These are phyloP conservation scores for Bathynomus jamesi DNA, from an alignment of 1,140 invertebrate genomes.

Conservation along the genomic window DNA sequence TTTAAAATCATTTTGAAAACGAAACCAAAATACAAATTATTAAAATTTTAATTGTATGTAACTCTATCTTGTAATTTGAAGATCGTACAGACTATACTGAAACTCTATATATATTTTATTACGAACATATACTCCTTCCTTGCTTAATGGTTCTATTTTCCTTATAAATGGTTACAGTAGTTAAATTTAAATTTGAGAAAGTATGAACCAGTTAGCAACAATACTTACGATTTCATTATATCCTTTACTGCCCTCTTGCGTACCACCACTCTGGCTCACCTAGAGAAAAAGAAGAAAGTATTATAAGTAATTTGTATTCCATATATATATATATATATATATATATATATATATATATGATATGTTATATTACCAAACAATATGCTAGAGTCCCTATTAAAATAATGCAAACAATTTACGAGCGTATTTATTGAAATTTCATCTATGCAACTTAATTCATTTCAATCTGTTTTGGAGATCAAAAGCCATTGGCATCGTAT, in stretches of 20 bases:
- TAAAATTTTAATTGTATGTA: too few relatives aligned
- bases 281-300: background rate
- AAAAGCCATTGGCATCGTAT: background rate
- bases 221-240: background rate
- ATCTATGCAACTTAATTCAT: background rate
- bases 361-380: too few relatives aligned
- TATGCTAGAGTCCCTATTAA: background rate
- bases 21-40: too few relatives aligned
- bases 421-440: background rate
- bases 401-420: background rate
- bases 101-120: too few relatives aligned
- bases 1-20: too few relatives aligned
- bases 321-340: background rate
- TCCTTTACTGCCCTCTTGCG: background rate
- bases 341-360: background rate
- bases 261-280: background rate
- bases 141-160: too few relatives aligned
- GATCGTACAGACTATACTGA: too few relatives aligned
- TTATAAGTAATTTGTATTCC: background rate
- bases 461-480: background rate
- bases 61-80: too few relatives aligned
- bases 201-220: too few relatives aligned
- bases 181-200: too few relatives aligned
- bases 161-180: too few relatives aligned
- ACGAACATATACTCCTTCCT: too few relatives aligned